Conservation (phyloP, 2,888 invertebrate species). For the Ichneumon xanthorius region DNA sequence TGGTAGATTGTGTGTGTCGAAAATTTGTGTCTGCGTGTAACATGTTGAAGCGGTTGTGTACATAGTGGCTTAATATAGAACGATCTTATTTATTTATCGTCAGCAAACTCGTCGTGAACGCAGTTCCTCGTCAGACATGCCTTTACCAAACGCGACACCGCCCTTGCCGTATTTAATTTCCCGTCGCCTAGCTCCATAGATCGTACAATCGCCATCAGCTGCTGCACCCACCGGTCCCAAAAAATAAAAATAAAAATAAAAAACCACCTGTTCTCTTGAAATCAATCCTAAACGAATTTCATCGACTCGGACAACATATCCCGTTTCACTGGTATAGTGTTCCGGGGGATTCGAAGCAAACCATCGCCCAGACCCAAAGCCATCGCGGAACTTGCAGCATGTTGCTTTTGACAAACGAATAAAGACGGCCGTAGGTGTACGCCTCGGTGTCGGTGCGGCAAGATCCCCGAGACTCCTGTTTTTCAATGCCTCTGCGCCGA, state of each 20-base stretch:
- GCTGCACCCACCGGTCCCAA: not conserved
- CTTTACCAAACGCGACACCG: not conserved
- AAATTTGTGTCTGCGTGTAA: too few species aligned
- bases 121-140: not conserved
- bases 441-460: not conserved
- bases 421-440: not conserved
- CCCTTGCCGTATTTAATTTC: not conserved
- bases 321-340: not conserved
- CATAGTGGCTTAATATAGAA: too few species aligned
- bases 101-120: not conserved
- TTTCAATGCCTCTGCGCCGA: not conserved
- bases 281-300: not conserved
- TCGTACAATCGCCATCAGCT: not conserved
- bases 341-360: not conserved
- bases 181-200: not conserved
- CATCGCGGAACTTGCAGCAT: not conserved
- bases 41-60: too few species aligned
- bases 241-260: not conserved
- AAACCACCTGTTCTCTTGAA: constrained; percentile 20
- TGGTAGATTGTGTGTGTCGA: too few species aligned
- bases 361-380: not conserved
- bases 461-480: not conserved
- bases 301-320: not conserved
- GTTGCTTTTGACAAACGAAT: constrained; percentile 13
- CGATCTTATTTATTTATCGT: not conserved